These are phyloP conservation scores for Myotis lucifugus DNA, from an alignment of 2,113 vertebrate species.

Conservation along the genomic window DNA sequence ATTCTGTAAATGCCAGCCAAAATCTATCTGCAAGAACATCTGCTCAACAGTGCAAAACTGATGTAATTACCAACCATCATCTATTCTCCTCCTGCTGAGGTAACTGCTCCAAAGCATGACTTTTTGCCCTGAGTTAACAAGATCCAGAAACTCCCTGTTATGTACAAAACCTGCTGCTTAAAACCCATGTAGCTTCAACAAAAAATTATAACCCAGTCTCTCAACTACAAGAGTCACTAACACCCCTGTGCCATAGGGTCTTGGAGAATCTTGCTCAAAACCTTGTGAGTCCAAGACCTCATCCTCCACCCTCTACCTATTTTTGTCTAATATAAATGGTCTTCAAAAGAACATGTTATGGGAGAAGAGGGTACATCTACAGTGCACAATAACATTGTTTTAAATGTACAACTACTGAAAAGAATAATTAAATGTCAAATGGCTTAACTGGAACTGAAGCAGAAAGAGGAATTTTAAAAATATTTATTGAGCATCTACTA, in stretches of 20 bases:
- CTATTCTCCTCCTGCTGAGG: constrained; percentile 89
- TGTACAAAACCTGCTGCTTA: constrained; percentile 79
- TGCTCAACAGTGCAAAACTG: constrained; percentile 88
- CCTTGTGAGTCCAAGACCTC: constrained; percentile 66
- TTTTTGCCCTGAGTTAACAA: constrained; percentile 87
- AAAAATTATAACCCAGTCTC: constrained; percentile 78
- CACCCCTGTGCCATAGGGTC: constrained; percentile 52
- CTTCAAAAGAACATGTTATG: neutral
- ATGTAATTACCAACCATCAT: constrained; percentile 89
- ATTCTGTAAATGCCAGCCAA: constrained; percentile 87
- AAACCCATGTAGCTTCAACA: constrained; percentile 78
- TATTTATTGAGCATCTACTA: constrained; percentile 67
- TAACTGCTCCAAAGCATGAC: constrained; percentile 87
- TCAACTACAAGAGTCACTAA: constrained; percentile 73
- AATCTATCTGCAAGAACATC: constrained; percentile 88
- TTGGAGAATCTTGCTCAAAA: constrained; percentile 70
- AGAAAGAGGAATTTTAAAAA: constrained; percentile 32
- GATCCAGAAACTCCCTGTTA: constrained; percentile 85
- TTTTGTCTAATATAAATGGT: constrained; percentile 54
- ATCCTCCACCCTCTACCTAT: neutral
- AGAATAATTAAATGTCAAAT: constrained; percentile 67
- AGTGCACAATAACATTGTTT: constrained; percentile 1
- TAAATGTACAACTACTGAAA: constrained; percentile 46
- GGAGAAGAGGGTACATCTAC: neutral
- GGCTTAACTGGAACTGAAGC: constrained; percentile 27